Evolutionary conservation across 2,888 invertebrate genomes (phyloP).

Genomic region (Hyalella azteca): DNA sequence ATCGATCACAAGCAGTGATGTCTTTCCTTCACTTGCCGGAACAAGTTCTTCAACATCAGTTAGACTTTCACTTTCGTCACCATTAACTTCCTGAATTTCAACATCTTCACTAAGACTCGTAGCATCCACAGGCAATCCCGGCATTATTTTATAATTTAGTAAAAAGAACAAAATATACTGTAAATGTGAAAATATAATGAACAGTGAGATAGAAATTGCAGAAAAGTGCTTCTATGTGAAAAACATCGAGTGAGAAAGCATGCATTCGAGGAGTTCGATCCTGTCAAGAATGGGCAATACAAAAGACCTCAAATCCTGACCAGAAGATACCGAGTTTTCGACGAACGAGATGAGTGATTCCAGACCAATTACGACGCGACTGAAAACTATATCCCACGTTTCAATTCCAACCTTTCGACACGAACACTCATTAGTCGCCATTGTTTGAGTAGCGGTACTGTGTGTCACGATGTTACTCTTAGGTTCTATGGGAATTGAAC

Average conservation of each 20-base stretch:
- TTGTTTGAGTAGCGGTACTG: not conserved
- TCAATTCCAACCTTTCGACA: not conserved
- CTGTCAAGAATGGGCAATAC: slow-evolving; percentile 14
- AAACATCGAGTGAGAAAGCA: not conserved
- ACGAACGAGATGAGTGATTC: slow-evolving; percentile 5
- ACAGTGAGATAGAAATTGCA: not conserved
- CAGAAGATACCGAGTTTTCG: not conserved
- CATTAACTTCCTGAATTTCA: slow-evolving; percentile 23
- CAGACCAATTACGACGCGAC: not conserved
- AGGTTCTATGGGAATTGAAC: too few species aligned
- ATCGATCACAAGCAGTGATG: not conserved
- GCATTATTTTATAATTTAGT: not conserved
- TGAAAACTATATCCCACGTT: not conserved
- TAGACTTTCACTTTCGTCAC: slow-evolving; percentile 35
- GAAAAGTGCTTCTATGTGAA: not conserved
- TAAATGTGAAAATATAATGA: slow-evolving; percentile 17
- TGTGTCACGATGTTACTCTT: too few species aligned
- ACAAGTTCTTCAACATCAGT: slow-evolving; percentile 55
- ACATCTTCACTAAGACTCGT: slow-evolving; percentile 38
- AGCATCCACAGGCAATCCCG: slow-evolving; percentile 38
- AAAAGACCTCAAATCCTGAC: not conserved
- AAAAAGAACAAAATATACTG: not conserved
- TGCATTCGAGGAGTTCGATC: slow-evolving; percentile 4
- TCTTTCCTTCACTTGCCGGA: not conserved
- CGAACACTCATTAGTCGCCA: not conserved